phyloP scores from a whole-genome alignment of 2,113 vertebrate genomes.

The Vicugna pacos region DNA sequence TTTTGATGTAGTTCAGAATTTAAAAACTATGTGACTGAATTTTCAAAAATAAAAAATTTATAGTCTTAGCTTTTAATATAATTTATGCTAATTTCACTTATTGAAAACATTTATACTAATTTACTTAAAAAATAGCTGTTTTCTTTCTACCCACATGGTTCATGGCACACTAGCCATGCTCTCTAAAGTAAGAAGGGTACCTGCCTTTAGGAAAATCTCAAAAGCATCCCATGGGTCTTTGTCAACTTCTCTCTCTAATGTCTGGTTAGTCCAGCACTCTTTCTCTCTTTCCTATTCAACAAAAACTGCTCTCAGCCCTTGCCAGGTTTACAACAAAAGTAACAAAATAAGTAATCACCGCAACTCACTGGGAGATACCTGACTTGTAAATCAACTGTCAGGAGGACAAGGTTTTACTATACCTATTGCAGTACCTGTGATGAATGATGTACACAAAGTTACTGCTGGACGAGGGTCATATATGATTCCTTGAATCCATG shows the following conservation, averaged over 20 bases:
- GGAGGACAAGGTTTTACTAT: background rate
- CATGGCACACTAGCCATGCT: background rate
- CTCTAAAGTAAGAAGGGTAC: background rate
- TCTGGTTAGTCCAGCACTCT: background rate
- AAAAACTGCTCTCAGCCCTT: background rate
- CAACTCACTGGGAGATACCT: background rate
- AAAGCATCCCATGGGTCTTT: background rate
- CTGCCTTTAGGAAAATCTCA: background rate
- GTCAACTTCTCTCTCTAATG: background rate
- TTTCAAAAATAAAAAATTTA: slow-evolving; percentile 6
- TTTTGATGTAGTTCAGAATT: background rate
- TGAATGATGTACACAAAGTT: background rate
- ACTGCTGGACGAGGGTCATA: background rate
- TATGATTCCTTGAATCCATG: background rate
- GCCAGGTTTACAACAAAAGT: slow-evolving; percentile 36
- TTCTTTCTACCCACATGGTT: background rate
- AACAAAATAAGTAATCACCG: background rate
- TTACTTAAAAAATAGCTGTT: background rate
- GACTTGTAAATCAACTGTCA: background rate
- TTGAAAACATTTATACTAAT: background rate
- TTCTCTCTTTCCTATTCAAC: background rate
- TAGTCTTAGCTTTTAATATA: slow-evolving; percentile 4
- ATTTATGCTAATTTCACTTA: background rate
- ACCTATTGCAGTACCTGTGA: background rate
- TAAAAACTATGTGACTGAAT: background rate